These are phyloP conservation scores for Crocuta crocuta DNA, from an alignment of 2,113 vertebrate species.

Conservation along the genomic window DNA sequence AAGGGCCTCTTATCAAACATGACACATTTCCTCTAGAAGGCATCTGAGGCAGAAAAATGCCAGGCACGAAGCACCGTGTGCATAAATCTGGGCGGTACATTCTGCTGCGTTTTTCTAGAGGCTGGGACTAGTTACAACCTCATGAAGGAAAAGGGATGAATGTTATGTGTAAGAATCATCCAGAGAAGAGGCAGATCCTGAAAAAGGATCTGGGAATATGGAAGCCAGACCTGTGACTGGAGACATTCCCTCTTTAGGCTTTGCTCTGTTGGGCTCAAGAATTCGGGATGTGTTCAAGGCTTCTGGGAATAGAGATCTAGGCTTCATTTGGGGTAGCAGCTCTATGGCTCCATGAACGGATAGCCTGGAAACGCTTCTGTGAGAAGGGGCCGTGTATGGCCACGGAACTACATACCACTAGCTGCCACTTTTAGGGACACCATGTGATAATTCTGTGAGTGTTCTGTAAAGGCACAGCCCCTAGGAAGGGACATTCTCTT, in stretches of 20 bases:
- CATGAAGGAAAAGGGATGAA: not conserved
- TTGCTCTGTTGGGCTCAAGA: not conserved
- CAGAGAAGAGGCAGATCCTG: not conserved
- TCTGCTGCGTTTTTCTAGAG: not conserved
- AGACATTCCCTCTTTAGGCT: not conserved
- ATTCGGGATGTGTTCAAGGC: not conserved
- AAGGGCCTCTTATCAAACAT: not conserved
- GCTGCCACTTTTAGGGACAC: not conserved
- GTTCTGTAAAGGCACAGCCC: not conserved
- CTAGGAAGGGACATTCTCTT: not conserved
- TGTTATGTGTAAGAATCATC: not conserved
- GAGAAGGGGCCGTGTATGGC: not conserved
- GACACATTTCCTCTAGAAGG: not conserved
- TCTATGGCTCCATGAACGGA: not conserved
- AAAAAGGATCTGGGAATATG: not conserved
- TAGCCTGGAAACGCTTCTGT: not conserved
- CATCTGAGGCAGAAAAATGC: not conserved
- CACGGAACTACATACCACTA: not conserved
- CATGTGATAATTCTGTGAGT: not conserved
- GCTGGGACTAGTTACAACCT: not conserved
- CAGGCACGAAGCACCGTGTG: fast-evolving
- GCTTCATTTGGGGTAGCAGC: not conserved
- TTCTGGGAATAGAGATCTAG: not conserved
- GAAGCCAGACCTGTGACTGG: not conserved
- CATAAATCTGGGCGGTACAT: not conserved